phyloP scores from a whole-genome alignment of 2,888 invertebrate species.

The Acanthosepion lycidas region DNA sequence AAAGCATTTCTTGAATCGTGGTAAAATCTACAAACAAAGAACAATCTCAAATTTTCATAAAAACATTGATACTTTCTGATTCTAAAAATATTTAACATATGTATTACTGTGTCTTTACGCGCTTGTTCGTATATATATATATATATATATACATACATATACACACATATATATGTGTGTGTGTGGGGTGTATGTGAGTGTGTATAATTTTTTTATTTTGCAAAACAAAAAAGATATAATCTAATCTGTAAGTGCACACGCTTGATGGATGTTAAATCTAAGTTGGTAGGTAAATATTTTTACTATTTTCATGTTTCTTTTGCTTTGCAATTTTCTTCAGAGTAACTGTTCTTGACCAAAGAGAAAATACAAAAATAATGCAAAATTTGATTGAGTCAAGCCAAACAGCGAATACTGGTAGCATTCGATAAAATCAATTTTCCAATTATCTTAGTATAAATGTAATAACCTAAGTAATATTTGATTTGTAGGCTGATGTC shows the following conservation, averaged over 20 bases:
- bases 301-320: background rate
- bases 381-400: background rate
- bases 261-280: background rate
- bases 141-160: no score
- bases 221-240: background rate
- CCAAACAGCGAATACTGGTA: background rate
- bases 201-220: no score
- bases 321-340: background rate
- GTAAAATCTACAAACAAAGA: no score
- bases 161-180: no score
- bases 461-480: background rate
- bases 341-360: background rate
- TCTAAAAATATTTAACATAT: background rate
- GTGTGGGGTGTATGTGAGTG: no score
- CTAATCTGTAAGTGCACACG: background rate
- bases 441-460: slow-evolving; percentile 4
- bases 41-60: no score
- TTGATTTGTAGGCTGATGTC: background rate
- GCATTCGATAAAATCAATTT: background rate
- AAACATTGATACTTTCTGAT: no score
- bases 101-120: background rate
- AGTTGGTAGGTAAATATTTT: background rate
- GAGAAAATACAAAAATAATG: background rate
- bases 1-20: no score
- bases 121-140: no score